phyloP scores from a whole-genome alignment of 23 tunicate genomes.

The Styela clava region DNA sequence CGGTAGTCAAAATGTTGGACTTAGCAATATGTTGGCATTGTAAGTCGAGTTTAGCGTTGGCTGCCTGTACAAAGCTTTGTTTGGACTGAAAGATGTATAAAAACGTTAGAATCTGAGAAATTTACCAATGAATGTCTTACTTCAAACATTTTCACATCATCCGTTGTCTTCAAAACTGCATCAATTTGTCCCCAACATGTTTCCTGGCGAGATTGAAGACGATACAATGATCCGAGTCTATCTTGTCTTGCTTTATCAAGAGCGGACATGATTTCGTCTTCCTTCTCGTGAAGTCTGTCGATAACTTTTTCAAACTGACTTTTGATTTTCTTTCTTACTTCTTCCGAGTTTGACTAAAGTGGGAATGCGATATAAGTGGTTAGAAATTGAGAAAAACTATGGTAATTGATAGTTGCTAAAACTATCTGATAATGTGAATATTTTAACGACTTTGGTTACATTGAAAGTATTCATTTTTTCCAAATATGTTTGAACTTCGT shows the following conservation, averaged over 20 bases:
- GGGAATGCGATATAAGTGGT: not conserved
- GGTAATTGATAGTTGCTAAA: not conserved
- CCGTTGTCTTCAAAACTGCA: constrained; percentile 71
- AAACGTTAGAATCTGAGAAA: too few species aligned
- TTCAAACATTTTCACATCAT: constrained; percentile 78
- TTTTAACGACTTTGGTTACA: too few species aligned
- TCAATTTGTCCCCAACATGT: constrained; percentile 91
- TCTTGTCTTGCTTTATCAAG: constrained; percentile 50
- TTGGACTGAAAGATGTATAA: too few species aligned
- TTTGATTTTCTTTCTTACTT: constrained; percentile 60
- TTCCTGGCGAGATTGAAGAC: constrained; percentile 80
- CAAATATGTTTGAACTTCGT: too few species aligned
- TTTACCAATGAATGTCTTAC: too few species aligned
- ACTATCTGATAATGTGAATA: not conserved
- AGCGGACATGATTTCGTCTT: constrained; percentile 64
- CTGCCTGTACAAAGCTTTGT: too few species aligned
- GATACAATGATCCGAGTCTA: constrained; percentile 33
- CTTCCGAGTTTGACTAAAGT: constrained; percentile 73
- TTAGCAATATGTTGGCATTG: too few species aligned
- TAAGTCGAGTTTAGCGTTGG: too few species aligned
- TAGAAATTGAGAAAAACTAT: not conserved
- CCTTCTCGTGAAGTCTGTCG: constrained; percentile 59
- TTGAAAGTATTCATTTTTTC: too few species aligned
- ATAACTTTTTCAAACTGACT: constrained; percentile 68
- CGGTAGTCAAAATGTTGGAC: too few species aligned